Evolutionary conservation across 2,797 vertebrate species (phyloP).

Genomic region (Eremophila alpestris): DNA sequence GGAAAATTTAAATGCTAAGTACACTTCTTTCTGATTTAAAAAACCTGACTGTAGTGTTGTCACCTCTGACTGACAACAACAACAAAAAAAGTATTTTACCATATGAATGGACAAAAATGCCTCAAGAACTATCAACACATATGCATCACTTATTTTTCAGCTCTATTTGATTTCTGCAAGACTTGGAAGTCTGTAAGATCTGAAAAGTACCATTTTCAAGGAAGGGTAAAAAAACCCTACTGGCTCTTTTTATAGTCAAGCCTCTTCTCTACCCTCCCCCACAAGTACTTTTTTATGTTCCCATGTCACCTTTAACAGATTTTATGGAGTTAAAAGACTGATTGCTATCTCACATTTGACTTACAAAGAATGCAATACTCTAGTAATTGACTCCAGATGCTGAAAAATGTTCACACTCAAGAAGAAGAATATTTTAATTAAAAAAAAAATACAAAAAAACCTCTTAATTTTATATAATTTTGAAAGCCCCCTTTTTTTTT

Average conservation of each 20-base stretch:
- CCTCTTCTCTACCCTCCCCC: background rate
- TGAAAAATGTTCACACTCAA: conserved; percentile 22
- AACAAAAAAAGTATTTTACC: background rate
- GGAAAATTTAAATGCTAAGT: background rate
- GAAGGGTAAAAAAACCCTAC: background rate
- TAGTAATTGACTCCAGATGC: conserved; percentile 51
- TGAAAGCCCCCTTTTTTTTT: background rate
- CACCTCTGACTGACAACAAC: background rate
- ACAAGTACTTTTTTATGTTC: background rate
- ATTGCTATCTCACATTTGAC: conserved; percentile 49
- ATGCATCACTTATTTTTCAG: background rate
- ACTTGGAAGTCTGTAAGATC: background rate
- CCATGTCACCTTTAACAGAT: conserved; percentile 44
- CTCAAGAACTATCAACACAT: background rate
- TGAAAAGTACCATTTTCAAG: conserved; percentile 4
- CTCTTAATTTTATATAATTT: background rate
- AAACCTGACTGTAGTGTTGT: background rate
- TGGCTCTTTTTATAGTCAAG: background rate
- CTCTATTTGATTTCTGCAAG: background rate
- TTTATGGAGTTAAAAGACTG: conserved; percentile 50
- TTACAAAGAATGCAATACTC: conserved; percentile 36
- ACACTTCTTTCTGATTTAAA: background rate
- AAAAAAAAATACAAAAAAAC: background rate
- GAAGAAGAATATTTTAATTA: background rate
- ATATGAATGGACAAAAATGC: background rate